These are phyloP conservation scores for Gopherus evgoodei DNA, from an alignment of 2,113 vertebrate genomes.

Conservation along the genomic window DNA sequence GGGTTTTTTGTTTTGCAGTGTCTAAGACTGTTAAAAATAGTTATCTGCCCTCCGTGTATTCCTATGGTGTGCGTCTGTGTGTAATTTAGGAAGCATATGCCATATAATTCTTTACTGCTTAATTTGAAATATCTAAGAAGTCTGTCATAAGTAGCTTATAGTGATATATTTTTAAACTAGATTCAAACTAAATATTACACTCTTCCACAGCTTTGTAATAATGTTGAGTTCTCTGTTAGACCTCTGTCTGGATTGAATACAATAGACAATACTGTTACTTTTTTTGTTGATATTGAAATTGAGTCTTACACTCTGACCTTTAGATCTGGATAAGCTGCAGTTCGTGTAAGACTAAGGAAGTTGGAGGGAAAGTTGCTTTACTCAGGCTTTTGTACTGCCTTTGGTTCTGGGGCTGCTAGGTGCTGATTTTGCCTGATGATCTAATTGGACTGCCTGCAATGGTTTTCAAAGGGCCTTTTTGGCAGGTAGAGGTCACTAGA, in stretches of 20 bases:
- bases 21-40: not conserved
- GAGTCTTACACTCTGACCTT: not conserved
- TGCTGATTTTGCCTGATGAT: not conserved
- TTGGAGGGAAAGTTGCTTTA: not conserved
- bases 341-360: not conserved
- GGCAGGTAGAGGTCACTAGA: fast-evolving
- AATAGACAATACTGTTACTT: not conserved
- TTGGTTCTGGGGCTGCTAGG: fast-evolving
- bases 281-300: not conserved
- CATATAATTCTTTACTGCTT: not conserved
- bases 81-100: not conserved
- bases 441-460: not conserved
- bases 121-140: not conserved
- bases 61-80: not conserved
- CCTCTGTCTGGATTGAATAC: not conserved
- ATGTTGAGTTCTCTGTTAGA: not conserved
- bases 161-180: not conserved
- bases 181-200: not conserved
- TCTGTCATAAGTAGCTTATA: not conserved
- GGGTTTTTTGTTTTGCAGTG: not conserved
- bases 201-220: not conserved
- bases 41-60: not conserved
- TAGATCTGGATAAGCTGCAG: not conserved
- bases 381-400: not conserved
- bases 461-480: not conserved